phyloP scores from a whole-genome alignment of 2,797 vertebrate genomes.

The Cephalopachus bancanus region DNA sequence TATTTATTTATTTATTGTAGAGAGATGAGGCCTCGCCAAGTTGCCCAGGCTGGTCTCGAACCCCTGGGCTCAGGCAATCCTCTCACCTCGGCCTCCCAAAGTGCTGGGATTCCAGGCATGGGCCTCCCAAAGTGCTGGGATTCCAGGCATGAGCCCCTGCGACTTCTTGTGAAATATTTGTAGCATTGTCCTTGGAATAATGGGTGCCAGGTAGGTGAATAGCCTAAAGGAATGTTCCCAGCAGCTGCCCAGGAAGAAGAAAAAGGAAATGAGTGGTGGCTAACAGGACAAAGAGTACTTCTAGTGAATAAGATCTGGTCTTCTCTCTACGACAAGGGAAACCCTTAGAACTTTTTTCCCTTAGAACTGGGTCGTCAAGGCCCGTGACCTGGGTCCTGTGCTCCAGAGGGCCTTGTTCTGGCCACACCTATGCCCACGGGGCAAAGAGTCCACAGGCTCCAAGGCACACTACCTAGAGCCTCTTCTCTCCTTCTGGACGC shows the following conservation, averaged over 20 bases:
- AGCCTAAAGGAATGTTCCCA: neutral
- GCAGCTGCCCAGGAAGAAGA: neutral
- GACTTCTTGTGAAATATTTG: neutral
- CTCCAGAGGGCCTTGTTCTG: neutral
- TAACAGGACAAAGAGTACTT: neutral
- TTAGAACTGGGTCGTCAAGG: neutral
- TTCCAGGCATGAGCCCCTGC: too few species aligned
- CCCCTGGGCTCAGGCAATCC: too few species aligned
- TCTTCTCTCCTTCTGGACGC: neutral
- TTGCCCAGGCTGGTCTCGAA: too few species aligned
- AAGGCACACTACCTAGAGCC: neutral
- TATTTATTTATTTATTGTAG: too few species aligned
- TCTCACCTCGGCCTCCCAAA: too few species aligned
- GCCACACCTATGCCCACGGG: neutral
- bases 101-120: too few species aligned
- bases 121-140: too few species aligned
- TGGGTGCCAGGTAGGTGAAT: neutral
- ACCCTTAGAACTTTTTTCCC: neutral
- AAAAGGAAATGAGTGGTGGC: neutral
- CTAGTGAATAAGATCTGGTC: neutral
- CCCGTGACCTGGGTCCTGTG: neutral
- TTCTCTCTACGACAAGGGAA: constrained; percentile 1
- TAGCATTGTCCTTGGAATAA: neutral
- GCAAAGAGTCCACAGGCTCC: neutral
- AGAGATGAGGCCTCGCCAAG: too few species aligned